A percentile compares a stretch with the other conserved stretches of the same genome.
These are phyloP conservation scores for Megalops cyprinoides DNA, from an alignment of 2,797 vertebrate species.

Conservation along the genomic window DNA sequence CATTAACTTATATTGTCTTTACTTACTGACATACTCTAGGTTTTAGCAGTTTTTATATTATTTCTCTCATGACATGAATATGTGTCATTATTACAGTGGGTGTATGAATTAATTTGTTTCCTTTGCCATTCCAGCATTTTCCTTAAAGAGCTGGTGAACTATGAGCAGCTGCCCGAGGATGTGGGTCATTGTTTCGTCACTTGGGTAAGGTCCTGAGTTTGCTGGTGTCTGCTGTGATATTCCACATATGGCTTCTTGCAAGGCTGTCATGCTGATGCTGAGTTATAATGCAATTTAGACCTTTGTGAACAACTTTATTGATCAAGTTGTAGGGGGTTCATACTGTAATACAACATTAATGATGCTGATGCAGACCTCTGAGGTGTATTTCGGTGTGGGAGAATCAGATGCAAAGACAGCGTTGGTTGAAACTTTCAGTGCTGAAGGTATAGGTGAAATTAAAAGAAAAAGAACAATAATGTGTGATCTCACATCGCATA, in stretches of 20 bases:
- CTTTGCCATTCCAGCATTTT: slow-evolving; percentile 82
- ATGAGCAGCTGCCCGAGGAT: slow-evolving; percentile 96
- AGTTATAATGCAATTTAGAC: neutral
- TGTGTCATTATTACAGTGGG: neutral
- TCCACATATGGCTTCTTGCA: too few species aligned
- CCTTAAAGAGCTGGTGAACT: slow-evolving; percentile 96
- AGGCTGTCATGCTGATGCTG: neutral
- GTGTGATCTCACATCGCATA: slow-evolving; percentile 17
- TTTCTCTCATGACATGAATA: slow-evolving; percentile 1
- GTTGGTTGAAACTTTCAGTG: neutral
- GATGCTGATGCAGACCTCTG: neutral
- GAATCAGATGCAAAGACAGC: neutral
- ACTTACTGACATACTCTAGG: neutral
- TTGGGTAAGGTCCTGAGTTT: slow-evolving; percentile 82
- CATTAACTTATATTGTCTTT: too few species aligned
- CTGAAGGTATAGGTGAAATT: too few species aligned
- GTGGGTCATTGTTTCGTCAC: slow-evolving; percentile 98
- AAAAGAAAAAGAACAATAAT: too few species aligned
- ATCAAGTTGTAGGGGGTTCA: neutral
- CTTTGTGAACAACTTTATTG: neutral
- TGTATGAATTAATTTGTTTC: slow-evolving; percentile 20
- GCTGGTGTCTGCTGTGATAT: too few species aligned
- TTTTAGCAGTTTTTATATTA: neutral
- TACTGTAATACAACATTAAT: neutral
- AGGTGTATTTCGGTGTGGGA: neutral